These are phyloP conservation scores for Pristis pectinata DNA, from an alignment of 2,797 vertebrate genomes.

Conservation along the genomic window DNA sequence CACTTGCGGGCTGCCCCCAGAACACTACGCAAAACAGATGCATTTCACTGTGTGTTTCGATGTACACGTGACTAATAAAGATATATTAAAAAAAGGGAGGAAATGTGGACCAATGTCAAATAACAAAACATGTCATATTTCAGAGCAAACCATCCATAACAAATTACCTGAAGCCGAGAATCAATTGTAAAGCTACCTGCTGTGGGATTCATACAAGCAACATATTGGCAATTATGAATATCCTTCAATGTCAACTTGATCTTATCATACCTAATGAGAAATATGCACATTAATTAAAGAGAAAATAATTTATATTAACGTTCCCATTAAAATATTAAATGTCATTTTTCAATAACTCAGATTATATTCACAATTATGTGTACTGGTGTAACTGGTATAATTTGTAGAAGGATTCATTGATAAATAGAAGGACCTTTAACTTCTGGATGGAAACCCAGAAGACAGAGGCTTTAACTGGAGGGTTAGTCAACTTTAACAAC, in stretches of 20 bases:
- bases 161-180: constrained; percentile 62
- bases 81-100: too few relatives aligned
- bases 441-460: not conserved
- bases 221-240: constrained; percentile 66
- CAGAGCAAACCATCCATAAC: not conserved
- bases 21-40: too few relatives aligned
- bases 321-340: not conserved
- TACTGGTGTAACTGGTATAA: not conserved
- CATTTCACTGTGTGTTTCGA: too few relatives aligned
- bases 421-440: not conserved
- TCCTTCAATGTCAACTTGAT: constrained; percentile 66
- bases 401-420: not conserved
- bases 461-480: not conserved
- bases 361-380: not conserved
- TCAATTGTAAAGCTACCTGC: constrained; percentile 67
- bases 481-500: not conserved
- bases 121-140: too few relatives aligned
- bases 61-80: too few relatives aligned
- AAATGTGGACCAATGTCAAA: not conserved
- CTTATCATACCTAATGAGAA: constrained; percentile 60
- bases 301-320: not conserved
- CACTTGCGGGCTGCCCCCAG: too few relatives aligned
- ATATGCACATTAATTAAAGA: not conserved
- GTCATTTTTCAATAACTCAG: not conserved
- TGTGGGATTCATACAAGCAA: constrained; percentile 71